Conservation (phyloP, 2,888 invertebrate species). For the Lithophane leautieri region DNA sequence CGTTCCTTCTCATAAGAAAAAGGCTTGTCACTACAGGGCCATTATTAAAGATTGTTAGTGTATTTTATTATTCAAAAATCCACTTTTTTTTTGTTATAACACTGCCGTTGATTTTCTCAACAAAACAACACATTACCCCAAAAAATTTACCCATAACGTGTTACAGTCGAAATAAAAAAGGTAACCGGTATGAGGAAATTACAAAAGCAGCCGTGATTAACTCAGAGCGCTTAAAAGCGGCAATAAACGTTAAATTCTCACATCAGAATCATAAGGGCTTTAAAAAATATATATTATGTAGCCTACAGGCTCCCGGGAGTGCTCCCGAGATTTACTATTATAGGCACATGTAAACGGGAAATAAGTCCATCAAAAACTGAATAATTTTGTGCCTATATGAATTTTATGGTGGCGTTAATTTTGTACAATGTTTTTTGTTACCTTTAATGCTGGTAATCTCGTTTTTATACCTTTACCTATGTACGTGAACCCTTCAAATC, state of each 20-base stretch:
- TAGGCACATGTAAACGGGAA: slow-evolving; percentile 68
- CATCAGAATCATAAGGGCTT: slow-evolving; percentile 42
- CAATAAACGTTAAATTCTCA: slow-evolving; percentile 45
- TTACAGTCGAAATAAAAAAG: slow-evolving; percentile 51
- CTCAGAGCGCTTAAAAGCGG: slow-evolving; percentile 45
- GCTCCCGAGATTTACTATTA: slow-evolving; percentile 67
- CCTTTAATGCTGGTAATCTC: slow-evolving; percentile 12
- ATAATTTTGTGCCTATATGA: slow-evolving; percentile 36
- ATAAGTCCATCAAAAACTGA: slow-evolving; percentile 51
- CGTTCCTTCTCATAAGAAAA: not conserved
- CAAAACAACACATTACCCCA: slow-evolving; percentile 15
- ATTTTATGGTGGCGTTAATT: slow-evolving; percentile 43
- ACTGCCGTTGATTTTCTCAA: not conserved
- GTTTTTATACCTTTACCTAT: slow-evolving; percentile 27
- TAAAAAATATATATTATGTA: slow-evolving; percentile 59
- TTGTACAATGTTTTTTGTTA: slow-evolving; percentile 27
- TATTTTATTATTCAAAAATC: not conserved
- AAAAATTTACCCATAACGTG: slow-evolving; percentile 26
- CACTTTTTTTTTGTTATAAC: no score
- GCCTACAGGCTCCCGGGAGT: slow-evolving; percentile 30
- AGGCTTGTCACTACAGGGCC: not conserved
- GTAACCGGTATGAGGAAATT: slow-evolving; percentile 41
- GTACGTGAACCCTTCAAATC: not conserved
- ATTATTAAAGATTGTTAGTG: not conserved
- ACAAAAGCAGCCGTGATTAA: slow-evolving; percentile 59